These are phyloP conservation scores for Urechis unicinctus DNA, from an alignment of 2,888 invertebrate species.

Conservation along the genomic window DNA sequence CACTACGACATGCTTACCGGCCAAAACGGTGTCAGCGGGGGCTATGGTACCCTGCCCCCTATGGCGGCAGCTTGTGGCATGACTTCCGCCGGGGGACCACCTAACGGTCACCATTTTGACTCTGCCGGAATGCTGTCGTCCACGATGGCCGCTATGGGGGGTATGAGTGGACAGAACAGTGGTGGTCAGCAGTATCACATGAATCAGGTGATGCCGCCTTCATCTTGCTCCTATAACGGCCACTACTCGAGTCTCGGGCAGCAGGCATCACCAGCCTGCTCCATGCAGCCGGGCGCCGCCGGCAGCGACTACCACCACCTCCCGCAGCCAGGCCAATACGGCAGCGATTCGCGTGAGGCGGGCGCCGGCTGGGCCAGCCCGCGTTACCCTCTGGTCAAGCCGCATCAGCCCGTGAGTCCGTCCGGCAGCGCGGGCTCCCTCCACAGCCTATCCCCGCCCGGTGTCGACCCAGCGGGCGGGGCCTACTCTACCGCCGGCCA, in stretches of 20 bases:
- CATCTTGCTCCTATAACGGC: too few species aligned
- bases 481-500: too few species aligned
- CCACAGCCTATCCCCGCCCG: conserved; percentile 36
- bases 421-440: conserved; percentile 44
- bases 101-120: not conserved
- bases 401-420: conserved; percentile 38
- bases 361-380: not conserved
- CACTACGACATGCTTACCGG: conserved; percentile 2
- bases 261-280: not conserved
- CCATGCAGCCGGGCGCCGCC: not conserved
- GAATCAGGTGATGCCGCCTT: too few species aligned
- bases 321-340: not conserved
- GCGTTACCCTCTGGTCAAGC: not conserved
- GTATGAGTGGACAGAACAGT: not conserved
- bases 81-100: not conserved
- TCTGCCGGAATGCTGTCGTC: not conserved
- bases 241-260: not conserved
- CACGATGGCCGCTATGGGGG: not conserved
- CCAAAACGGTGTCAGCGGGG: not conserved
- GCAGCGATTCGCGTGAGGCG: not conserved
- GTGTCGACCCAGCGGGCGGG: not conserved
- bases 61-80: not conserved
- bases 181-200: not conserved
- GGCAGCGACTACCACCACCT: not conserved
- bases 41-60: not conserved